A percentile compares a stretch with the other conserved stretches of the same genome.
Evolutionary conservation across 2,888 invertebrate genomes (phyloP).

Genomic region (Aquatica leii): DNA sequence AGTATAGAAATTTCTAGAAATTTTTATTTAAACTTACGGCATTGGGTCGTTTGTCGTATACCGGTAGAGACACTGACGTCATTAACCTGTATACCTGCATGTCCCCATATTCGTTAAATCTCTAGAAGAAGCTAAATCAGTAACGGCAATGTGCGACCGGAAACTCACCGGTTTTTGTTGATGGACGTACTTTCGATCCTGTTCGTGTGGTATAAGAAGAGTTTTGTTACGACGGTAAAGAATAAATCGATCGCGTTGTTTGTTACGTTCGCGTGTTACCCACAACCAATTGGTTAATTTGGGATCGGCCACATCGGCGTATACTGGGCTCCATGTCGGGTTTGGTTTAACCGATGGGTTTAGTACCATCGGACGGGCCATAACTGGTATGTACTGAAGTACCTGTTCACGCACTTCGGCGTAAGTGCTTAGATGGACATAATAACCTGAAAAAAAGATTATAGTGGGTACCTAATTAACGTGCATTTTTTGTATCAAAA

Average conservation of each 20-base stretch:
- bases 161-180: conserved; percentile 61
- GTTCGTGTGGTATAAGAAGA: conserved; percentile 69
- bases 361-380: conserved; percentile 94
- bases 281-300: conserved; percentile 91
- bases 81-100: conserved; percentile 80
- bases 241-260: conserved; percentile 79
- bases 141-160: background rate
- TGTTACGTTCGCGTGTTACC: conserved; percentile 83
- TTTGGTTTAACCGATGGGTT: conserved; percentile 80
- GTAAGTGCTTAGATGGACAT: conserved; percentile 94
- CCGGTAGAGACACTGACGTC: conserved; percentile 94
- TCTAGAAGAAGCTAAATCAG: conserved; percentile 53
- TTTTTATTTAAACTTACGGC: conserved; percentile 69
- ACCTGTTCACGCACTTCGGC: conserved; percentile 97
- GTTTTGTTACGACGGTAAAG: conserved; percentile 70
- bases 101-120: conserved; percentile 70
- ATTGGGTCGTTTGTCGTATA: conserved; percentile 86
- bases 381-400: conserved; percentile 94
- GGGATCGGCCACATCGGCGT: conserved; percentile 91
- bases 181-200: conserved; percentile 68
- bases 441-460: conserved; percentile 72
- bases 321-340: conserved; percentile 97
- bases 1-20: conserved; percentile 12
- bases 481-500: too few species aligned
- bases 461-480: too few species aligned